A percentile compares a stretch with the other conserved stretches of the same genome.
These are phyloP conservation scores for Clusia tigrina DNA, from an alignment of 2,888 invertebrate species.

Conservation along the genomic window DNA sequence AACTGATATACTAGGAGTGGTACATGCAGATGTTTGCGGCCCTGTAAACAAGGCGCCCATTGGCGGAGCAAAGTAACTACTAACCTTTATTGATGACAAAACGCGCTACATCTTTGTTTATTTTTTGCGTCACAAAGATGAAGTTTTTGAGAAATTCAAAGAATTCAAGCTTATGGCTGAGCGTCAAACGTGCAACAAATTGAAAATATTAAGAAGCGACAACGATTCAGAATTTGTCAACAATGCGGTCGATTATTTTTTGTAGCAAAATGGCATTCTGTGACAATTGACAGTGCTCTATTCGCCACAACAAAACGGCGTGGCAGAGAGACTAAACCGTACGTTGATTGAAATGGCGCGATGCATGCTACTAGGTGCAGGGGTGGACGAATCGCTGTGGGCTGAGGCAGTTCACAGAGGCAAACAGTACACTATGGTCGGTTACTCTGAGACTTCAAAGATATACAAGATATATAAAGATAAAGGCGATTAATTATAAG, in stretches of 20 bases:
- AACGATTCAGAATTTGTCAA: slow-evolving; percentile 28
- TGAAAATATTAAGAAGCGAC: slow-evolving; percentile 28
- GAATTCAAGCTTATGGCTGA: slow-evolving; percentile 27
- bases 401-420: slow-evolving; percentile 26
- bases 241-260: slow-evolving; percentile 22
- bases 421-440: slow-evolving; percentile 15
- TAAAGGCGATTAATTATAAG: slow-evolving; percentile 15
- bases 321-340: slow-evolving; percentile 25
- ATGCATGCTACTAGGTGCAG: slow-evolving; percentile 25
- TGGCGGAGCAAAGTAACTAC: slow-evolving; percentile 24
- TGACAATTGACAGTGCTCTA: slow-evolving; percentile 27
- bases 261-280: slow-evolving; percentile 23
- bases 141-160: slow-evolving; percentile 25
- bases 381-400: slow-evolving; percentile 22
- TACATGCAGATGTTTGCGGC: slow-evolving; percentile 13
- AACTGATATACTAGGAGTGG: background rate
- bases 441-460: slow-evolving; percentile 31
- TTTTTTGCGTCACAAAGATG: slow-evolving; percentile 28
- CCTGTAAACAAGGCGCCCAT: slow-evolving; percentile 22
- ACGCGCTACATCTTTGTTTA: slow-evolving; percentile 25
- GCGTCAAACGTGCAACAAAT: slow-evolving; percentile 22
- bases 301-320: slow-evolving; percentile 30
- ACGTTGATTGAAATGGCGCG: slow-evolving; percentile 28
- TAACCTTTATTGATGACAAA: too few relatives aligned
- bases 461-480: slow-evolving; percentile 29